These are phyloP conservation scores for Hippocampus zosterae DNA, from an alignment of 2,113 vertebrate genomes.

Conservation along the genomic window DNA sequence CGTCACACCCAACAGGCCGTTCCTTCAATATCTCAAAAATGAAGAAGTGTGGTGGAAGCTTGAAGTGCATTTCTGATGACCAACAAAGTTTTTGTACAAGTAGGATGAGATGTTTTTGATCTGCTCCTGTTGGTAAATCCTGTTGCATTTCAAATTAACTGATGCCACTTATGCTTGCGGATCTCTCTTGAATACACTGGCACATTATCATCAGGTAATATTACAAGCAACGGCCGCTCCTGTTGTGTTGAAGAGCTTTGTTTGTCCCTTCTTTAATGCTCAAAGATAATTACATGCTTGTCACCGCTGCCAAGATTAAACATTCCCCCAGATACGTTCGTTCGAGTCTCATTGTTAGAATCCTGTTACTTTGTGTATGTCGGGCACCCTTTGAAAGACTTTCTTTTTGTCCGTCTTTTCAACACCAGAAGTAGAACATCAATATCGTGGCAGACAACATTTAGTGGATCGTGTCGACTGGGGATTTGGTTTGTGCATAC, in stretches of 20 bases:
- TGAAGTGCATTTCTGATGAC: conserved; percentile 4
- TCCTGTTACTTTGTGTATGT: conserved; percentile 44
- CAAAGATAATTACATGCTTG: conserved; percentile 62
- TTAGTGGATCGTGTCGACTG: conserved; percentile 29
- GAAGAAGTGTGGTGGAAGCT: conserved; percentile 21
- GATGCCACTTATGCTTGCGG: conserved; percentile 50
- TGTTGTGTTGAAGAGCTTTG: conserved; percentile 58
- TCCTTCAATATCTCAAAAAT: too few species aligned
- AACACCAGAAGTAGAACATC: conserved; percentile 42
- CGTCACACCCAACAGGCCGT: too few species aligned
- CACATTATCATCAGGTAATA: conserved; percentile 39
- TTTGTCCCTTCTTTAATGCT: conserved; percentile 75
- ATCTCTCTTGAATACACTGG: conserved; percentile 51
- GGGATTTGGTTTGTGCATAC: not conserved
- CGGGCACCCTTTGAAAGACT: conserved; percentile 23
- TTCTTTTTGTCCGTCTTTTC: conserved; percentile 42
- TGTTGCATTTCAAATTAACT: conserved; percentile 54
- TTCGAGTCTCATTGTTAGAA: conserved; percentile 70
- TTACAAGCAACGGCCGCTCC: conserved; percentile 53
- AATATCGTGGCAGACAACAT: conserved; percentile 51
- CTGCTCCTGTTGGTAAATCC: conserved; percentile 18
- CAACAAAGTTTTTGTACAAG: not conserved
- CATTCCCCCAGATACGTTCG: conserved; percentile 63
- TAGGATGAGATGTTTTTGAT: conserved; percentile 9
- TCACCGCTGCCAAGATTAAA: conserved; percentile 68